Percentiles rank a stretch among this genome's conserved stretches.
phyloP scores from a whole-genome alignment of 2,797 vertebrate species.

The Vespertilio murinus region DNA sequence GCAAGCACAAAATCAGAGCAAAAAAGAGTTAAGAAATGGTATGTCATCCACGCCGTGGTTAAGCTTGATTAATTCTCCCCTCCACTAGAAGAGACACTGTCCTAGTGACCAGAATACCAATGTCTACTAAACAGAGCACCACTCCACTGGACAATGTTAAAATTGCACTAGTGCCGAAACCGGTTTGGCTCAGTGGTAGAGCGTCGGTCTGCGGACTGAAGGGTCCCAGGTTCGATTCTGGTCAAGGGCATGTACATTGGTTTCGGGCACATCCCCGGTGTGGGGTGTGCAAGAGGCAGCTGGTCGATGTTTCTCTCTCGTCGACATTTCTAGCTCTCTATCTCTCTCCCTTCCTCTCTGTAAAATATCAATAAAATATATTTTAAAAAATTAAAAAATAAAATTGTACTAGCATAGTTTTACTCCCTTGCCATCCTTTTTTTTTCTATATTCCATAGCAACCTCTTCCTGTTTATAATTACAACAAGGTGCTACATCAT shows the following conservation, averaged over 20 bases:
- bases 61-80: not conserved
- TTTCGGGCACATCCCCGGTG: too few relatives aligned
- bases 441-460: not conserved
- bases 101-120: constrained; percentile 1
- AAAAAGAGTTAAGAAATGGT: not conserved
- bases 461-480: not conserved
- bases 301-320: too few relatives aligned
- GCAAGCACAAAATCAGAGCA: constrained; percentile 23
- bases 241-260: too few relatives aligned
- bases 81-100: not conserved
- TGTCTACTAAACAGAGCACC: not conserved
- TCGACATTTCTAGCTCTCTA: too few relatives aligned
- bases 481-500: not conserved
- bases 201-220: too few relatives aligned
- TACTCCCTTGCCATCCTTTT: not conserved
- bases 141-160: not conserved
- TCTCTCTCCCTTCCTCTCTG: too few relatives aligned
- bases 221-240: too few relatives aligned
- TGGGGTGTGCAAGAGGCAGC: too few relatives aligned
- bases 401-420: not conserved
- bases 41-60: not conserved
- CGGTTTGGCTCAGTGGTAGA: too few relatives aligned
- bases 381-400: too few relatives aligned
- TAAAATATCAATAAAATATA: too few relatives aligned
- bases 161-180: too few relatives aligned